phyloP scores from a whole-genome alignment of 2,113 vertebrate genomes.

The Amia ocellicauda region DNA sequence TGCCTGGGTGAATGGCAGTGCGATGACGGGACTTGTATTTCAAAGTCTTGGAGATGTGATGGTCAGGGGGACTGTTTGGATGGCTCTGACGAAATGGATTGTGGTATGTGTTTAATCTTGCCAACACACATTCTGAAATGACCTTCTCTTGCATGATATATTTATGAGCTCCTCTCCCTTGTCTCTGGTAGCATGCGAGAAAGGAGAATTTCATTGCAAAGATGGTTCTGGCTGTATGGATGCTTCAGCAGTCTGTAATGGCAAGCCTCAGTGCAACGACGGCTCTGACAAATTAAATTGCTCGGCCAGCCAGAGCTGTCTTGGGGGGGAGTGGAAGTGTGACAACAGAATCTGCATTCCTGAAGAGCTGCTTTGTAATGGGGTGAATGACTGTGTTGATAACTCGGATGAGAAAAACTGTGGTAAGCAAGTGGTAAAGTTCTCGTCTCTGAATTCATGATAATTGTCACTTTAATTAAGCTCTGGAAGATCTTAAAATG shows the following conservation, averaged over 20 bases:
- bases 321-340: constrained; percentile 78
- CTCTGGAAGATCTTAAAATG: too few relatives aligned
- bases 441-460: too few relatives aligned
- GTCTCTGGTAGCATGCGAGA: constrained; percentile 56
- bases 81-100: constrained; percentile 82
- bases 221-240: constrained; percentile 65
- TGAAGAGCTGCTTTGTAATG: constrained; percentile 47
- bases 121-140: neutral
- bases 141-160: neutral
- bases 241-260: constrained; percentile 64
- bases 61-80: constrained; percentile 78
- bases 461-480: too few relatives aligned
- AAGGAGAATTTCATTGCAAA: constrained; percentile 63
- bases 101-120: constrained; percentile 52
- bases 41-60: constrained; percentile 72
- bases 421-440: too few relatives aligned
- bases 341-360: constrained; percentile 63
- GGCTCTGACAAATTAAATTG: constrained; percentile 72
- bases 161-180: neutral
- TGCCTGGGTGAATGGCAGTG: constrained; percentile 76
- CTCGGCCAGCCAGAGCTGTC: constrained; percentile 49
- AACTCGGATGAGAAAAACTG: constrained; percentile 63
- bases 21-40: constrained; percentile 75
- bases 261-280: constrained; percentile 63
- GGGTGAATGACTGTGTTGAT: constrained; percentile 59